Evolutionary conservation across 2,888 invertebrate genomes (phyloP).

Genomic region (Chrysodeixis includens): DNA sequence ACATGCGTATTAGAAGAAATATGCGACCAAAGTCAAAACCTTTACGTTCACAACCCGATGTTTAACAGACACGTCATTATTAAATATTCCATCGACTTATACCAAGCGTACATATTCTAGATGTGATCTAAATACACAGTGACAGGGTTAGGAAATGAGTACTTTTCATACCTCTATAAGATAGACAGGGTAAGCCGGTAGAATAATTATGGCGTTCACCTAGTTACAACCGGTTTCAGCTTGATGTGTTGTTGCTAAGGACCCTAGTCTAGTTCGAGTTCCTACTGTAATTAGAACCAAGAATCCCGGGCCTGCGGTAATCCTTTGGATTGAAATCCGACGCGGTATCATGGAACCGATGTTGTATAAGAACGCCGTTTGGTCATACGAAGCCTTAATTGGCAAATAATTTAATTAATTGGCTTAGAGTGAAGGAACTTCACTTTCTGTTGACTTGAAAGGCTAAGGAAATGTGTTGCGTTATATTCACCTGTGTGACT

Average conservation of each 20-base stretch:
- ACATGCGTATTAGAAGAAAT: too few species aligned
- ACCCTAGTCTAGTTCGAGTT: conserved; percentile 11
- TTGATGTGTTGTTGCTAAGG: conserved; percentile 23
- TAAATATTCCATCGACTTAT: too few species aligned
- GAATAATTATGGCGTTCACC: conserved; percentile 38
- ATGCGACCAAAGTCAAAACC: too few species aligned
- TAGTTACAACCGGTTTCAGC: conserved; percentile 26
- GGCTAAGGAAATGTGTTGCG: background rate
- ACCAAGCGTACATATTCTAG: conserved; percentile 9
- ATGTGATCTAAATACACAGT: conserved; percentile 27
- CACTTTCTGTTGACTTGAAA: background rate
- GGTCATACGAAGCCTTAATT: conserved; percentile 1
- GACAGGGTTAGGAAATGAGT: conserved; percentile 14
- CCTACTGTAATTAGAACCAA: conserved; percentile 19
- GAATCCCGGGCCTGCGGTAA: conserved; percentile 16
- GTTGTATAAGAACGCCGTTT: conserved; percentile 6
- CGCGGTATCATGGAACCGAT: conserved; percentile 1
- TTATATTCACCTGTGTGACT: background rate
- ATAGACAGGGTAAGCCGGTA: conserved; percentile 18
- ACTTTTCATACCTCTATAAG: conserved; percentile 24
- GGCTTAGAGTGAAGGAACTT: background rate
- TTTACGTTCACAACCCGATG: too few species aligned
- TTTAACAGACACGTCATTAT: too few species aligned
- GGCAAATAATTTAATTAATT: conserved; percentile 3
- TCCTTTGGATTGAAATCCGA: background rate